These are phyloP conservation scores for Porites evermanni DNA, from an alignment of 92 coral and sea anemone genomes.

Conservation along the genomic window DNA sequence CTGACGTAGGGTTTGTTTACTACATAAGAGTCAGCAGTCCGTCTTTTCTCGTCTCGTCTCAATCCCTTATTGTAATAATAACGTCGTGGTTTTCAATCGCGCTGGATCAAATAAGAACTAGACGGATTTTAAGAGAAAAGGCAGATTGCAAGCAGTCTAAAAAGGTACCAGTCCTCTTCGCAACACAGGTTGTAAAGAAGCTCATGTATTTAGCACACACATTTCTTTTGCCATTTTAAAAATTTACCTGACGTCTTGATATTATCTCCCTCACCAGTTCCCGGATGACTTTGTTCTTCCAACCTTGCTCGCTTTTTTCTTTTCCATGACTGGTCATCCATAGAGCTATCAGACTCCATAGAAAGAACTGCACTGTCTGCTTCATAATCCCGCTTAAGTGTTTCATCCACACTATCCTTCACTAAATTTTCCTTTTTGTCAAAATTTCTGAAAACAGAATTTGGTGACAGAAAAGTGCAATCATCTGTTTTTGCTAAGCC, in stretches of 20 bases:
- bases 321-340: conserved; percentile 47
- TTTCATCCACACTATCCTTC: not conserved
- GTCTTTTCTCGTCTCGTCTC: too few species aligned
- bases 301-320: conserved; percentile 36
- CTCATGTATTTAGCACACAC: too few species aligned
- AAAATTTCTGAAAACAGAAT: conserved; percentile 2
- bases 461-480: conserved; percentile 23
- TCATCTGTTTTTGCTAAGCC: not conserved
- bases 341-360: conserved; percentile 47
- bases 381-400: not conserved
- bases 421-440: not conserved
- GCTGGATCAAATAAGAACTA: too few species aligned
- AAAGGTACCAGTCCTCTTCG: too few species aligned
- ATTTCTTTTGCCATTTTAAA: not conserved
- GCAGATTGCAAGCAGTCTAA: too few species aligned
- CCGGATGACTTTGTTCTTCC: not conserved
- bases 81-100: too few species aligned
- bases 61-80: too few species aligned
- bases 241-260: not conserved
- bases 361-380: conserved; percentile 22
- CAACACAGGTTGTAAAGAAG: too few species aligned
- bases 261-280: not conserved
- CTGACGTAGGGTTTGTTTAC: too few species aligned
- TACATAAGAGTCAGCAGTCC: too few species aligned
- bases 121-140: too few species aligned